These are phyloP conservation scores for Zygogramma bicolorata DNA, from an alignment of 2,888 invertebrate species.

Conservation along the genomic window DNA sequence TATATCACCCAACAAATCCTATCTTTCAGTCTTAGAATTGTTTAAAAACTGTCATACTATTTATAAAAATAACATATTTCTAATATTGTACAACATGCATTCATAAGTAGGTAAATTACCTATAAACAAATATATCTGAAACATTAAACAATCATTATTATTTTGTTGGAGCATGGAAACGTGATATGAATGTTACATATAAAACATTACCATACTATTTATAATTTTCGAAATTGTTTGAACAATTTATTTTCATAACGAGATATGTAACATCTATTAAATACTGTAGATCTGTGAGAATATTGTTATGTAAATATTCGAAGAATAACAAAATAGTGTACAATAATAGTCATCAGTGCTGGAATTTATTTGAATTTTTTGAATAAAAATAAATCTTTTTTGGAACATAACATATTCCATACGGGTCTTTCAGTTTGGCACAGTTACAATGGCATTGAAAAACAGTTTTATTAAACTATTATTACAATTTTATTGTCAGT, in stretches of 20 bases:
- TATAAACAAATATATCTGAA: constrained; percentile 43
- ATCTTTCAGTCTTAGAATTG: constrained; percentile 63
- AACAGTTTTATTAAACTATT: constrained; percentile 44
- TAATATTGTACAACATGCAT: constrained; percentile 54
- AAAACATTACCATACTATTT: constrained; percentile 47
- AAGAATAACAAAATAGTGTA: constrained; percentile 14
- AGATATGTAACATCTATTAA: constrained; percentile 64
- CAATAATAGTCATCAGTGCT: constrained; percentile 25
- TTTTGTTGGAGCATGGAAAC: constrained; percentile 40
- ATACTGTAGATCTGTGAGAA: constrained; percentile 42
- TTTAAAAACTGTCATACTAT: constrained; percentile 55
- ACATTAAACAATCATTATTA: constrained; percentile 46
- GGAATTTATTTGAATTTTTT: constrained; percentile 15
- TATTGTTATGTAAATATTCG: constrained; percentile 11
- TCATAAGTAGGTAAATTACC: constrained; percentile 46
- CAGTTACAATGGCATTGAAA: constrained; percentile 10
- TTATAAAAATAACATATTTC: constrained; percentile 63
- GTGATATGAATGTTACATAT: constrained; percentile 53
- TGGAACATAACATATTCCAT: neutral
- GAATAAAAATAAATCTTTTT: constrained; percentile 3
- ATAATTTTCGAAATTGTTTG: constrained; percentile 41
- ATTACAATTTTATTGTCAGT: constrained; percentile 63
- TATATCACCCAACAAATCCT: constrained; percentile 55
- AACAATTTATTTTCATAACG: constrained; percentile 51
- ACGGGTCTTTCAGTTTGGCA: constrained; percentile 5